A percentile compares a stretch with the other conserved stretches of the same genome.
These are phyloP conservation scores for pig (Sus scrofa) DNA, from an alignment of 2,113 vertebrate genomes.

Conservation along the genomic window T2T-Sscrofa CM000818.6:54950501-54951000, in stretches of 20 bases:
- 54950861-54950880: not conserved
- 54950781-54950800: not conserved
- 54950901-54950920: too few species aligned
- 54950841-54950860: not conserved
- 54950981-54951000: fast-evolving
- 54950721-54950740: not conserved
- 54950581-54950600: not conserved
- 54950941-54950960: not conserved
- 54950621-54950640: not conserved
- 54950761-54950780: not conserved
- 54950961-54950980: too few species aligned
- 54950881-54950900: not conserved
- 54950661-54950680: not conserved
- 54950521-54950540: not conserved
- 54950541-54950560: not conserved
- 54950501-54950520: not conserved
- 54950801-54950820: not conserved
- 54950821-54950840: not conserved
- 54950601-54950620: not conserved
- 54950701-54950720: too few species aligned
- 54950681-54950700: not conserved
- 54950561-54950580: not conserved
- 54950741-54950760: not conserved
- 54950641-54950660: not conserved
- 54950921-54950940: fast-evolving